A percentile compares a stretch with the other conserved stretches of the same genome.
These are phyloP conservation scores for Peromyscus eremicus DNA, from an alignment of 2,797 vertebrate genomes.

Conservation along the genomic window DNA sequence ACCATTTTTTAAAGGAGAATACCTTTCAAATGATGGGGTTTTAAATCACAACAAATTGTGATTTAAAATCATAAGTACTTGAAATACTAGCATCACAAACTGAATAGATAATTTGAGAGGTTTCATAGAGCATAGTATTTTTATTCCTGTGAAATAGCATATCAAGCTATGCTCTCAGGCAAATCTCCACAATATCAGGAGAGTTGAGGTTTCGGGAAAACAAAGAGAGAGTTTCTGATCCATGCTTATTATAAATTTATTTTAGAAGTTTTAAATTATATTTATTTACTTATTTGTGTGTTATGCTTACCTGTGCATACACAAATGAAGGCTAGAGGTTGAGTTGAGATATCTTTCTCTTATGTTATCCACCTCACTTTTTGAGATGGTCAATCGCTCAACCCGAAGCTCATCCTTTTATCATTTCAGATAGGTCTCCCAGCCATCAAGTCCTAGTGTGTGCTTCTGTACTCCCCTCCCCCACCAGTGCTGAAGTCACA, in stretches of 20 bases:
- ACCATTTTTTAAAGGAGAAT: background rate
- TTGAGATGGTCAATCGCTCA: background rate
- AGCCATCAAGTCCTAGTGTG: background rate
- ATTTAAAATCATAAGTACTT: constrained; percentile 4
- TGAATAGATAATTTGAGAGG: background rate
- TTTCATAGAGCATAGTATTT: background rate
- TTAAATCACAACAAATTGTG: background rate
- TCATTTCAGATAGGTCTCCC: background rate
- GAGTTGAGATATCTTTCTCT: background rate
- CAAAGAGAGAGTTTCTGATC: background rate
- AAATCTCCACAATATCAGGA: background rate
- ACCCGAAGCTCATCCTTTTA: background rate
- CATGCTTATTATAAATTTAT: background rate
- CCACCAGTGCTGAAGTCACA: background rate
- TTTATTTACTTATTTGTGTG: background rate
- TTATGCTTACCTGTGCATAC: background rate
- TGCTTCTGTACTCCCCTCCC: background rate
- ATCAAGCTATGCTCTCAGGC: background rate
- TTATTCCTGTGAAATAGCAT: background rate
- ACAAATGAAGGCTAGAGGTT: background rate
- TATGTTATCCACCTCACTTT: background rate
- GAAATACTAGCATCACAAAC: background rate
- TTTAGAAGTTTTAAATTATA: background rate
- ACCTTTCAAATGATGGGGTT: background rate
- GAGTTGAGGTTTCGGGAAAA: background rate